Conservation (phyloP, 2,888 invertebrate species). For the Clostera curtula region DNA sequence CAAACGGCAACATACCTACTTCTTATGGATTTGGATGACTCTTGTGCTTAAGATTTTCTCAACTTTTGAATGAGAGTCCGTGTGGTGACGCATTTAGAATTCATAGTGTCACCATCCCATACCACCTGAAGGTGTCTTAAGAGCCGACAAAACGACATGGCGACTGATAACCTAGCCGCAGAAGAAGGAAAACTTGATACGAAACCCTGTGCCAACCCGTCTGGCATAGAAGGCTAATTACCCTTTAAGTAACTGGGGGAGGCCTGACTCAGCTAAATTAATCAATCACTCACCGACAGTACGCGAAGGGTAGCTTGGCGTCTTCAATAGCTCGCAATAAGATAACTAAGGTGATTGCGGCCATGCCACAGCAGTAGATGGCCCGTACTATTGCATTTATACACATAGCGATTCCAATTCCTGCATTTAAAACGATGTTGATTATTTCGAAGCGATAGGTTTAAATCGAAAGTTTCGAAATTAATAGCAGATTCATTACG, state of each 20-base stretch:
- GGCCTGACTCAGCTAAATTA: conserved; percentile 1
- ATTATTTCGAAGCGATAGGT: not conserved
- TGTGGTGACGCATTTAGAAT: too few species aligned
- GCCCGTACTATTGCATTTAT: conserved; percentile 56
- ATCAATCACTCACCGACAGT: conserved; percentile 49
- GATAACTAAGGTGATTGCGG: conserved; percentile 47
- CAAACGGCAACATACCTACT: too few species aligned
- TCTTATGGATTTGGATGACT: too few species aligned
- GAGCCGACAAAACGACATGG: too few species aligned
- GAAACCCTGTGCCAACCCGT: not conserved
- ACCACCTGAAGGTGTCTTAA: too few species aligned
- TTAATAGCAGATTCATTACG: not conserved
- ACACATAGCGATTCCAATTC: conserved; percentile 61
- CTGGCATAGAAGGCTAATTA: not conserved
- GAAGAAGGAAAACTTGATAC: not conserved
- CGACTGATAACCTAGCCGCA: too few species aligned
- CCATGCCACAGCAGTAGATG: conserved; percentile 45
- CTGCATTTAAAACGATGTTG: conserved; percentile 22
- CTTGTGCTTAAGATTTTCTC: too few species aligned
- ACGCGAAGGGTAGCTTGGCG: conserved; percentile 46
- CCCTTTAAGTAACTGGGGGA: not conserved
- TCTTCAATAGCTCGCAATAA: conserved; percentile 44
- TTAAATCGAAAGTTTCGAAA: not conserved
- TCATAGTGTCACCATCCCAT: too few species aligned
- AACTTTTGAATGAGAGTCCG: too few species aligned